Percentiles rank a stretch among this genome's conserved stretches.
phyloP scores from a whole-genome alignment of 2,113 vertebrate species.

The Lynx canadensis region DNA sequence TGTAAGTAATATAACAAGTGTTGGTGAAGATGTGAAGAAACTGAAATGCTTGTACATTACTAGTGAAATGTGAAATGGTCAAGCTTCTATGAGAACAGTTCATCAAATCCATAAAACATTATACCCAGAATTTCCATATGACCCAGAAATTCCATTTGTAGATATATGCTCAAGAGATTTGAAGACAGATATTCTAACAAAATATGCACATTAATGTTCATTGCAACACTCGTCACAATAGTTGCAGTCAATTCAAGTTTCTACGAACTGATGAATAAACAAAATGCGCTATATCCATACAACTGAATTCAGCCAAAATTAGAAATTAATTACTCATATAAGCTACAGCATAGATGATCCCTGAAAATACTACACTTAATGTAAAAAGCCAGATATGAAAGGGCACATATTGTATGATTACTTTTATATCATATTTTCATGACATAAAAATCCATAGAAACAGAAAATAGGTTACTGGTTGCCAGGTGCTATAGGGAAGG shows the following conservation, averaged over 20 bases:
- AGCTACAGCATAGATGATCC: background rate
- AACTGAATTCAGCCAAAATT: background rate
- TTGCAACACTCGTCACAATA: background rate
- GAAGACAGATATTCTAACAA: background rate
- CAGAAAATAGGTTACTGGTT: background rate
- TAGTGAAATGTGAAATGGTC: background rate
- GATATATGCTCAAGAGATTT: background rate
- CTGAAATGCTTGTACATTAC: background rate
- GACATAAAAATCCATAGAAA: background rate
- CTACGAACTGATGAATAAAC: background rate
- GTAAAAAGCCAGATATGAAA: background rate
- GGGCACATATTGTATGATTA: background rate
- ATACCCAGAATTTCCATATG: background rate
- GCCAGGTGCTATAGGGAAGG: background rate
- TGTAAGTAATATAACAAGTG: background rate
- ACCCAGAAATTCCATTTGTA: background rate
- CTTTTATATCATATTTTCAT: background rate
- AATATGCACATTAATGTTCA: background rate
- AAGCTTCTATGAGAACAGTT: background rate
- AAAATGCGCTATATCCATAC: background rate
- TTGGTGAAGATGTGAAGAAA: background rate
- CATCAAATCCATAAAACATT: background rate
- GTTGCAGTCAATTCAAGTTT: background rate
- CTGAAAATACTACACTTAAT: background rate
- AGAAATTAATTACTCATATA: background rate